phyloP scores from a whole-genome alignment of 2,888 invertebrate species.

The Orthosia cruda region DNA sequence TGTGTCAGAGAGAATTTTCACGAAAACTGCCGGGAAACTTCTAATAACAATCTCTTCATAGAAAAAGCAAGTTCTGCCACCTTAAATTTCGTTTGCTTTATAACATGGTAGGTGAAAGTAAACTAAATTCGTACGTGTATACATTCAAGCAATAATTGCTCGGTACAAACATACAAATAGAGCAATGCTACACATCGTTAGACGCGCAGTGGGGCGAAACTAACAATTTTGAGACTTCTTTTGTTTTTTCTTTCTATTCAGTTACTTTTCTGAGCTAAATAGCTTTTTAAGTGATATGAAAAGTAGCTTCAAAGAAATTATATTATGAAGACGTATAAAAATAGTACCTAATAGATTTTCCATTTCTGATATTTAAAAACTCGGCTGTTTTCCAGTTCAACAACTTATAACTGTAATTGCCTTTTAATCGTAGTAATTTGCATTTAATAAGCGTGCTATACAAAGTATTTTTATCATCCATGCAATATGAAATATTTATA shows the following conservation, averaged over 20 bases:
- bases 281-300: conserved; percentile 3
- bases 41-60: not conserved
- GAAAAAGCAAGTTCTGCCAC: not conserved
- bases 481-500: not conserved
- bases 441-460: not conserved
- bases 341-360: not conserved
- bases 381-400: conserved; percentile 8
- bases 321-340: not conserved
- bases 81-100: conserved; percentile 8
- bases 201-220: conserved; percentile 48
- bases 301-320: not conserved
- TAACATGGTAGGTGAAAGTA: conserved; percentile 72
- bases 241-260: conserved; percentile 36
- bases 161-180: conserved; percentile 39
- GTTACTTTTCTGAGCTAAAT: conserved; percentile 32
- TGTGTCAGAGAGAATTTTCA: not conserved
- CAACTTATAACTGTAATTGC: not conserved
- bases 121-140: conserved; percentile 40
- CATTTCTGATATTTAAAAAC: not conserved
- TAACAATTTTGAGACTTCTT: conserved; percentile 35
- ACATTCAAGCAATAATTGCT: conserved; percentile 45
- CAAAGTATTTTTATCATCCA: not conserved
- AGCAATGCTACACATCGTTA: conserved; percentile 58
- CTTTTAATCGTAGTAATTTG: not conserved
- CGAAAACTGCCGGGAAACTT: not conserved